Evolutionary conservation across 2,888 invertebrate species (phyloP).

Genomic region (Philhelius pedissequus): DNA sequence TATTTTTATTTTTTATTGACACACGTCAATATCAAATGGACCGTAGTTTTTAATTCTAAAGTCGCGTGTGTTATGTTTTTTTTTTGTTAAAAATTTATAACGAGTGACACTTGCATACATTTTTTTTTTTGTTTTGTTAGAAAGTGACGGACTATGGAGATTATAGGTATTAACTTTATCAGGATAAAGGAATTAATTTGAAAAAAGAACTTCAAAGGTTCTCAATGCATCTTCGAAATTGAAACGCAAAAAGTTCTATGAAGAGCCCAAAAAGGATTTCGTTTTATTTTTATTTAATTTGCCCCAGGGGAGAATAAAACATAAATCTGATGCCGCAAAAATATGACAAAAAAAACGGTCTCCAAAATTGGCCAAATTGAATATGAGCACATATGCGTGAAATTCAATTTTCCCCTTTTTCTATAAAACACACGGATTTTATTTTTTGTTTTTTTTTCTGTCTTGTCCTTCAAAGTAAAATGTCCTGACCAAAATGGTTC

Average conservation of each 20-base stretch:
- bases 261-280: neutral
- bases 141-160: constrained; percentile 6
- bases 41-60: constrained; percentile 49
- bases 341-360: constrained; percentile 2
- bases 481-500: constrained; percentile 56
- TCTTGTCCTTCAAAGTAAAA: constrained; percentile 31
- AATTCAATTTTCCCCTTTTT: constrained; percentile 69
- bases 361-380: constrained; percentile 71
- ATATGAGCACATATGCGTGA: constrained; percentile 71
- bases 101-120: constrained; percentile 30
- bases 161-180: constrained; percentile 3
- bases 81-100: constrained; percentile 23
- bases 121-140: neutral
- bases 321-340: neutral
- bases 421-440: constrained; percentile 13
- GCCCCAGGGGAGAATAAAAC: neutral
- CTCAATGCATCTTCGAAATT: neutral
- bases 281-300: constrained; percentile 8
- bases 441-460: neutral
- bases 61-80: constrained; percentile 48
- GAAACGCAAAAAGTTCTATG: neutral
- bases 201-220: constrained; percentile 5
- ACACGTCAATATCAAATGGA: constrained; percentile 56
- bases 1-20: constrained; percentile 42
- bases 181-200: neutral